Evolutionary conservation across 2,113 vertebrate genomes (phyloP).

Genomic region (Hydropotes inermis): DNA sequence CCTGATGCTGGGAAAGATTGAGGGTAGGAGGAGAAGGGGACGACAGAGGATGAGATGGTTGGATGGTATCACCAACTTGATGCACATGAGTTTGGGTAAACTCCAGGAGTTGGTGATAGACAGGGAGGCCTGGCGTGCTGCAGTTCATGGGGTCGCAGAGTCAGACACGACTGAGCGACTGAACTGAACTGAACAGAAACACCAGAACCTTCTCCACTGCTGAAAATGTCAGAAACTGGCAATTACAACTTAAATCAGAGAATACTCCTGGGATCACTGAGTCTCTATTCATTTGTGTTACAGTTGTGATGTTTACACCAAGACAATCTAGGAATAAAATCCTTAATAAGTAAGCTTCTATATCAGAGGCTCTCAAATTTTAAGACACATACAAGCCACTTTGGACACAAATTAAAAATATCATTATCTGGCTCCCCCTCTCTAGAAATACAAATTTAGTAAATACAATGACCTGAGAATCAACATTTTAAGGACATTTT

Average conservation of each 20-base stretch:
- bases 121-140: not conserved
- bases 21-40: not conserved
- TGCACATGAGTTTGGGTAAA: not conserved
- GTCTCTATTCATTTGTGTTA: not conserved
- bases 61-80: accelerated
- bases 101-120: not conserved
- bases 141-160: accelerated
- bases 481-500: not conserved
- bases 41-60: not conserved
- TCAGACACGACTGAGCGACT: accelerated
- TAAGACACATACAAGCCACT: not conserved
- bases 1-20: not conserved
- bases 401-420: not conserved
- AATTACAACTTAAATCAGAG: not conserved
- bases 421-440: not conserved
- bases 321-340: not conserved
- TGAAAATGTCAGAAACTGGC: not conserved
- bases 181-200: not conserved
- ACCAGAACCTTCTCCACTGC: not conserved
- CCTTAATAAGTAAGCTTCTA: not conserved
- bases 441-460: not conserved
- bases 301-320: not conserved
- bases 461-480: not conserved
- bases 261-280: not conserved
- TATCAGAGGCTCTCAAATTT: not conserved